Evolutionary conservation across 2,797 vertebrate species (phyloP).

Genomic region (Scomberomorus guttatus): DNA sequence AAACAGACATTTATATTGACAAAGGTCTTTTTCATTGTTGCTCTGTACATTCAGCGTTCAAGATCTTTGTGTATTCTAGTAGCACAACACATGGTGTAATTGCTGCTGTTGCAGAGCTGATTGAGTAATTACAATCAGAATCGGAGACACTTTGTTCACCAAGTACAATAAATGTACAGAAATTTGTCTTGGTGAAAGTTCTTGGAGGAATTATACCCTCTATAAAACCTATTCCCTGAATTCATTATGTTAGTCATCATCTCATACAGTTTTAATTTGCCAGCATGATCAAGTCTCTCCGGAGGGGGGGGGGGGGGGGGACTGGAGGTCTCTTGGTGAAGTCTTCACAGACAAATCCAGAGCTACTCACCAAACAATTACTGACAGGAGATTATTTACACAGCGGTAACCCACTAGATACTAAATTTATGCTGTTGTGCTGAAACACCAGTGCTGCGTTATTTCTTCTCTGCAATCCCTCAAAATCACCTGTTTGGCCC

Average conservation of each 20-base stretch:
- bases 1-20: conserved; percentile 5
- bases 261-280: conserved; percentile 58
- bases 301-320: neutral
- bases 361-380: conserved; percentile 36
- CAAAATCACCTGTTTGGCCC: conserved; percentile 5
- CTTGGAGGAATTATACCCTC: conserved; percentile 6
- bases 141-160: conserved; percentile 48
- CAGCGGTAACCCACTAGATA: neutral
- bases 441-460: neutral
- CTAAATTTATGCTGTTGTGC: neutral
- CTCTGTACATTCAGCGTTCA: neutral
- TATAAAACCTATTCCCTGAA: conserved; percentile 41
- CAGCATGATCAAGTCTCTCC: conserved; percentile 36
- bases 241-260: conserved; percentile 48
- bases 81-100: conserved; percentile 5
- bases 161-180: conserved; percentile 53
- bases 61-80: conserved; percentile 10
- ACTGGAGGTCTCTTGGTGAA: conserved; percentile 3
- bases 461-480: neutral
- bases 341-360: conserved; percentile 14
- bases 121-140: conserved; percentile 56
- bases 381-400: conserved; percentile 7
- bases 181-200: conserved; percentile 16
- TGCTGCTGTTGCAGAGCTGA: conserved; percentile 40
- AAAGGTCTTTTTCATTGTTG: neutral